These are phyloP conservation scores for Oryzaephilus surinamensis DNA, from an alignment of 1,140 invertebrate genomes.

Conservation along the genomic window DNA sequence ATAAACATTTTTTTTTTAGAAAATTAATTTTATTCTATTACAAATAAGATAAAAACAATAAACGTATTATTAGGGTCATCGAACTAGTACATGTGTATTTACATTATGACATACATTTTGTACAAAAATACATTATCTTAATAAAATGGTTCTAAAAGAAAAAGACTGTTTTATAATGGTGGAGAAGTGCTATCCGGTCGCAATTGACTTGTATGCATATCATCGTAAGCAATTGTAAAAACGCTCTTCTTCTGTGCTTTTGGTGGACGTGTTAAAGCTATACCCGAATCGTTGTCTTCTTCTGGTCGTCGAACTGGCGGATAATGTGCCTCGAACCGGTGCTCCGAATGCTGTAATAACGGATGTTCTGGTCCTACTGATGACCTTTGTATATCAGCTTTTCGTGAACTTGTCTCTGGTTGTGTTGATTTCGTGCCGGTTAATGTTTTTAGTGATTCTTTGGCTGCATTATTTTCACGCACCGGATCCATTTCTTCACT, in stretches of 20 bases:
- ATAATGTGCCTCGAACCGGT: constrained; percentile 49
- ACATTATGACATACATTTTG: neutral
- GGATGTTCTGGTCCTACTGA: constrained; percentile 44
- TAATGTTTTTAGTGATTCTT: constrained; percentile 35
- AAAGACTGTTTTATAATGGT: no score
- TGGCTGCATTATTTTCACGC: constrained; percentile 30
- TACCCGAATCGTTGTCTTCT: constrained; percentile 62
- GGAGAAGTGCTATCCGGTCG: constrained; percentile 44
- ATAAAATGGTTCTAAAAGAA: no score
- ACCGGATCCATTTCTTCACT: constrained; percentile 25
- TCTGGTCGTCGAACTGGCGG: constrained; percentile 35
- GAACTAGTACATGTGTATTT: neutral
- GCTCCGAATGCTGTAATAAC: constrained; percentile 62
- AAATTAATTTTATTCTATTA: neutral
- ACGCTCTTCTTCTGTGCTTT: constrained; percentile 85
- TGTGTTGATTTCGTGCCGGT: constrained; percentile 4
- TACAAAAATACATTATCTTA: neutral
- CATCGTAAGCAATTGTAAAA: constrained; percentile 87
- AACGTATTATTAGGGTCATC: neutral
- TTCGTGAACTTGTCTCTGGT: constrained; percentile 22
- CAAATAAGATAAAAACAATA: neutral
- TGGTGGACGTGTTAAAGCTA: constrained; percentile 58
- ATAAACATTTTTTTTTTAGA: neutral
- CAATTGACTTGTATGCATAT: constrained; percentile 58
- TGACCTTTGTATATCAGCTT: constrained; percentile 20